phyloP scores from a whole-genome alignment of 1,140 invertebrate genomes.

The Vanessa atalanta region DNA sequence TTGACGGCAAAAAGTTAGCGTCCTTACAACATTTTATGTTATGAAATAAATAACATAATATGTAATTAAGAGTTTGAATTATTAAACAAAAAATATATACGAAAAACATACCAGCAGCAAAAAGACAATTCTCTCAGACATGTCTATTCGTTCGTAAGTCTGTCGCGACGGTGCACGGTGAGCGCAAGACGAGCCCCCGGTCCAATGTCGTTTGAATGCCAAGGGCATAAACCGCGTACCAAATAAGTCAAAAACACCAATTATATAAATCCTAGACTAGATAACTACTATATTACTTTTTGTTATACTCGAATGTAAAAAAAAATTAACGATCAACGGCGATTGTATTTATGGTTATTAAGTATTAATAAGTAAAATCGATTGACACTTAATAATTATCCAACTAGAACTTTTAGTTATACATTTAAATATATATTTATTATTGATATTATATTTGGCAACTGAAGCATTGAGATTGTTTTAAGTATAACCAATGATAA shows the following conservation, averaged over 20 bases:
- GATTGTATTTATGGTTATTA: too few relatives aligned
- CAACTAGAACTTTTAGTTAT: too few relatives aligned
- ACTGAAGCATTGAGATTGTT: too few relatives aligned
- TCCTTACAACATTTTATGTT: not conserved
- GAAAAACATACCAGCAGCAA: not conserved
- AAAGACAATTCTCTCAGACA: not conserved
- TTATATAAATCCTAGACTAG: constrained; percentile 11
- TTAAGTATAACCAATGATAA: too few relatives aligned
- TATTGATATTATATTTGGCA: too few relatives aligned
- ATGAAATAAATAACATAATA: not conserved
- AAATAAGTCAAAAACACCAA: constrained; percentile 22
- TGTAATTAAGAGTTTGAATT: not conserved
- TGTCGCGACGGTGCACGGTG: constrained; percentile 5
- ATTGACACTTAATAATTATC: too few relatives aligned
- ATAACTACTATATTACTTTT: constrained; percentile 2
- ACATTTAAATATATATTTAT: too few relatives aligned
- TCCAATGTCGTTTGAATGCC: constrained; percentile 45
- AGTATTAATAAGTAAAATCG: too few relatives aligned
- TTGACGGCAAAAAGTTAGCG: not conserved
- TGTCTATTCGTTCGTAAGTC: constrained; percentile 11
- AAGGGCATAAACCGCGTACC: constrained; percentile 40
- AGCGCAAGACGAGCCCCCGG: constrained; percentile 45
- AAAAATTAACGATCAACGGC: too few relatives aligned
- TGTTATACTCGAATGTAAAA: not conserved
- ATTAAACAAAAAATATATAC: not conserved